Evolutionary conservation across 2,888 invertebrate genomes (phyloP).

Genomic region (Nematopogon swammerdamellus): DNA sequence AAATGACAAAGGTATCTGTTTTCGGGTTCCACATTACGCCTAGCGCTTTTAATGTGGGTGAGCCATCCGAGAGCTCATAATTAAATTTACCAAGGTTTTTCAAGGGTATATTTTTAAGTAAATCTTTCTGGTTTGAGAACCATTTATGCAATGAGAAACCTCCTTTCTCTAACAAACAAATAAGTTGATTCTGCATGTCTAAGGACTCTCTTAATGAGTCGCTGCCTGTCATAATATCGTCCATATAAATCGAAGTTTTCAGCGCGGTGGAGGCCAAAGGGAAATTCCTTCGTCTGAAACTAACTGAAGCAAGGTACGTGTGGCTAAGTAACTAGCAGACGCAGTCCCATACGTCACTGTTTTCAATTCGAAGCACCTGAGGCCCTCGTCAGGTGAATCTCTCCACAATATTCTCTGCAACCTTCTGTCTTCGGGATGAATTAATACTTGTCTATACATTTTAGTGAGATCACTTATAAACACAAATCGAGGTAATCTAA

Average conservation of each 20-base stretch:
- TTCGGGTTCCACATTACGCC: not conserved
- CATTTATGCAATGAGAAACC: not conserved
- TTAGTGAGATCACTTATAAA: slow-evolving; percentile 2
- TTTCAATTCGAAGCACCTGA: slow-evolving; percentile 9
- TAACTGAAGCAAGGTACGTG: slow-evolving; percentile 11
- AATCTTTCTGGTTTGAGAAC: not conserved
- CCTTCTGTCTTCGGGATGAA: slow-evolving; percentile 1
- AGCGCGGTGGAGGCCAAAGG: not conserved
- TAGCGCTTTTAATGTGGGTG: not conserved
- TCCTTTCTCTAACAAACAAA: not conserved
- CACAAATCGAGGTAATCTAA: slow-evolving; percentile 1
- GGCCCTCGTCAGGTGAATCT: not conserved
- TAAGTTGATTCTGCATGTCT: not conserved
- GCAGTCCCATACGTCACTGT: slow-evolving; percentile 14
- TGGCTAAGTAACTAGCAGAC: slow-evolving; percentile 13
- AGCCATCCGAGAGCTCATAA: not conserved
- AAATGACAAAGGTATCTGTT: not conserved
- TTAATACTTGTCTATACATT: slow-evolving; percentile 4
- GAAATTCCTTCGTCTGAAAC: slow-evolving; percentile 2
- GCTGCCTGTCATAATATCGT: not conserved
- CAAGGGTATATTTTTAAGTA: not conserved
- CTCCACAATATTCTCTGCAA: slow-evolving; percentile 4
- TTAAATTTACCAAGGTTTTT: not conserved
- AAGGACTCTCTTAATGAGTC: not conserved
- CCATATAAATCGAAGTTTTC: not conserved